A percentile compares a stretch with the other conserved stretches of the same genome.
Conservation (phyloP, 2,888 invertebrate species). For the Brachyptera putata region DNA sequence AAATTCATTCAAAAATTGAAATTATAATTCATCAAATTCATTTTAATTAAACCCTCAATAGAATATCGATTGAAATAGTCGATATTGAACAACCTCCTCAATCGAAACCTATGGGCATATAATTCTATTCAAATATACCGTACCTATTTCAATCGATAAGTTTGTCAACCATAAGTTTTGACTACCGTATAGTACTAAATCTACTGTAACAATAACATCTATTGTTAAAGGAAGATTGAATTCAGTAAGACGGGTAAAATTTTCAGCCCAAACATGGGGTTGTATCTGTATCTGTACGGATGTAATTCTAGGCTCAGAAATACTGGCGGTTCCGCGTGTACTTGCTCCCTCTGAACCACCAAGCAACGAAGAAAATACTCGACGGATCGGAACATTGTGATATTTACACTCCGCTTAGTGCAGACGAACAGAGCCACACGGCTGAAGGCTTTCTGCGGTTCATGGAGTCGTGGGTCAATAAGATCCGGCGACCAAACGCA, state of each 20-base stretch:
- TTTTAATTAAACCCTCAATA: no score
- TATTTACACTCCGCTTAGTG: slow-evolving; percentile 67
- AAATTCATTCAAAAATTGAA: slow-evolving; percentile 24
- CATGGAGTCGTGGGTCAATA: slow-evolving; percentile 83
- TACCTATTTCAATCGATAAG: no score
- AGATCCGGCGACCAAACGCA: slow-evolving; percentile 71
- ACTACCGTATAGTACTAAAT: no score
- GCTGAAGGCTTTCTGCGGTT: slow-evolving; percentile 73
- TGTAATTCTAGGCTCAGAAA: slow-evolving; percentile 72
- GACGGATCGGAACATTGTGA: slow-evolving; percentile 74
- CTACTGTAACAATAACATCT: no score
- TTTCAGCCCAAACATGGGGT: no score
- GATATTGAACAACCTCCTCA: no score
- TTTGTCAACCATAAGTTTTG: no score
- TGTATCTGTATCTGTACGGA: no score
- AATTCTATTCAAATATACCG: neutral
- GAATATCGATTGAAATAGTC: no score
- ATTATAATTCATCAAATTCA: no score
- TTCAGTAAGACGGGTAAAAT: no score
- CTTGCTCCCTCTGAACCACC: slow-evolving; percentile 75
- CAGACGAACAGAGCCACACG: slow-evolving; percentile 55
- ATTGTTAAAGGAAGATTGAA: no score
- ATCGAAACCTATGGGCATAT: neutral
- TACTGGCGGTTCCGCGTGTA: slow-evolving; percentile 91
- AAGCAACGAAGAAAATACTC: slow-evolving; percentile 68